Conservation (phyloP, 2,888 invertebrate species). For the Mythimna ferrago region DNA sequence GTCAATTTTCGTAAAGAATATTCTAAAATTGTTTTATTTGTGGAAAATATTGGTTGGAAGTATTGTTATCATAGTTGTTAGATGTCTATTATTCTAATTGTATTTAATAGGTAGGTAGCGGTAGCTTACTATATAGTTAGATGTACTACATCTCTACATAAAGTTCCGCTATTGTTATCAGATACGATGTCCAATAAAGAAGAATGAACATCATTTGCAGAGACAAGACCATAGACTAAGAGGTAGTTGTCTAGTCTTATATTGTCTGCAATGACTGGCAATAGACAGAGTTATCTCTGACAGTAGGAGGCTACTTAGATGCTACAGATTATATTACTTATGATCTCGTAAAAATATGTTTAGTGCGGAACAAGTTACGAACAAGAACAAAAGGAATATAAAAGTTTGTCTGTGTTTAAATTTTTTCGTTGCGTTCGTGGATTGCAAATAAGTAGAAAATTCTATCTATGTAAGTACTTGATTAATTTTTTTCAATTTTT, state of each 20-base stretch:
- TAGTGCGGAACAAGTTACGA: too few species aligned
- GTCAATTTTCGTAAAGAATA: constrained; percentile 1
- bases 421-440: too few species aligned
- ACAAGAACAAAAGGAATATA: too few species aligned
- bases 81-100: background rate
- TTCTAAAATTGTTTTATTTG: background rate
- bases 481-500: too few species aligned
- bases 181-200: too few species aligned
- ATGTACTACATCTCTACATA: background rate
- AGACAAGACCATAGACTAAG: background rate
- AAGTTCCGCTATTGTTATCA: too few species aligned
- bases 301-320: background rate
- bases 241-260: too few species aligned
- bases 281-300: background rate
- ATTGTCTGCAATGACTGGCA: background rate
- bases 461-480: too few species aligned
- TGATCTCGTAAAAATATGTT: background rate
- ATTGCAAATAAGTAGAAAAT: too few species aligned
- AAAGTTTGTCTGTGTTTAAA: too few species aligned
- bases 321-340: background rate
- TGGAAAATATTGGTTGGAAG: background rate
- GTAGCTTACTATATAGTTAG: background rate
- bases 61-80: background rate
- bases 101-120: background rate
- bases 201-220: background rate